These are phyloP conservation scores for Gymnogyps californianus DNA, from an alignment of 2,113 vertebrate genomes.

Conservation along the genomic window DNA sequence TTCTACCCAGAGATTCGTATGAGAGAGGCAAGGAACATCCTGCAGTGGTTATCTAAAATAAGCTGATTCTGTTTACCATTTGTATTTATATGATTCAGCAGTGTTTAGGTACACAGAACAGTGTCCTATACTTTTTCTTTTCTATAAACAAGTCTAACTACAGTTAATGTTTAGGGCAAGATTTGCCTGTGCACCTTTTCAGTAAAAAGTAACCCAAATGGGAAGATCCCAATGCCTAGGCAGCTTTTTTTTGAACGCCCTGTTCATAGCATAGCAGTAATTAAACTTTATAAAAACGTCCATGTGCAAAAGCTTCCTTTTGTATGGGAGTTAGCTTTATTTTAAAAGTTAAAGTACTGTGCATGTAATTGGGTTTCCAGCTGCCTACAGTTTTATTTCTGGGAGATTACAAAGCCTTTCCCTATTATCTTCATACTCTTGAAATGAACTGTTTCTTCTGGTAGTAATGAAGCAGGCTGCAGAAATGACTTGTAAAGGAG, in stretches of 20 bases:
- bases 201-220: background rate
- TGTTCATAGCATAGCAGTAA: background rate
- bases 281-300: background rate
- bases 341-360: background rate
- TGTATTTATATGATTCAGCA: background rate
- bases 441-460: background rate
- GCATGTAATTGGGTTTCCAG: background rate
- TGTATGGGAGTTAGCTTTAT: background rate
- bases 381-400: background rate
- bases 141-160: background rate
- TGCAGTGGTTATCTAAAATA: background rate
- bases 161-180: background rate
- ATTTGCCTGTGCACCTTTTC: background rate
- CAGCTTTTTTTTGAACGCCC: background rate
- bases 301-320: background rate
- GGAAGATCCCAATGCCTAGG: background rate
- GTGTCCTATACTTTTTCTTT: background rate
- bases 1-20: background rate
- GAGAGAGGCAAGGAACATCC: background rate
- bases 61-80: background rate
- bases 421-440: background rate
- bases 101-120: background rate
- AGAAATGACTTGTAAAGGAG: background rate
- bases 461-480: background rate
- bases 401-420: background rate